Base-by-base conservation (phyloP, 1,140 invertebrate species). In the Heliothis virescens region DNA sequence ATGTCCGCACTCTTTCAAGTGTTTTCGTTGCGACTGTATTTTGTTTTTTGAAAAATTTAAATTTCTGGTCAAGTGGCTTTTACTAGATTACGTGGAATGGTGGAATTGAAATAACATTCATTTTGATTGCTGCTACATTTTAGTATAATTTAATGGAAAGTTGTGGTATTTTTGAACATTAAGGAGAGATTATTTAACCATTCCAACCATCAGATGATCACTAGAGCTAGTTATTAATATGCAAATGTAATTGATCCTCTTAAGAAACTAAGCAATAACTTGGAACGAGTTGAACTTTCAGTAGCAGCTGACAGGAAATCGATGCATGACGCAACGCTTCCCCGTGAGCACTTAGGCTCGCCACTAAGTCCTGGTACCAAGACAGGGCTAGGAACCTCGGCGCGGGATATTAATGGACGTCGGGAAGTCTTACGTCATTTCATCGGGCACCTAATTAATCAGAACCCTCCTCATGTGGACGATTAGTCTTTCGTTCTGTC, bases 361-460 rank as follows among this genome's bases (percentile, higher is more conserved):
- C 59, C 41, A 63, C 48, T 76, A 76, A 76, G 57, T 47, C 47
- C 41, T 50, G 47, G 71, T 34, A 18, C 21, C 34, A 15, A 59
- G 21, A 9, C 41, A 34, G 15, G 60, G 60, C 53, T 62, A 62
- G 63, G 41, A 52, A 63, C 18, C 73, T 29, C 52, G 13, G 18
- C n/a, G 12, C 34, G 34, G 34, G 12, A 75, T 75, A 75, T 75
- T 75, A 75, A 75, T 75, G 55, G 73, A 52, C 13, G 65, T 52
- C 41, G 7, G 18, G 16, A 59, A 50, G 47, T 60, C 55, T 60
- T n/a, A 63, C 69, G 78, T 79, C 78, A 73, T 72, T 63, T 73
- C 78, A 79, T 63, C 57, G 78, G 47, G 67, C 47, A 63, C 47
- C 67, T 79, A 71, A 79, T 79, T 79, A 79, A 79, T 79, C 55